phyloP scores from a whole-genome alignment of 2,113 vertebrate species.

The Hucho hucho region DNA sequence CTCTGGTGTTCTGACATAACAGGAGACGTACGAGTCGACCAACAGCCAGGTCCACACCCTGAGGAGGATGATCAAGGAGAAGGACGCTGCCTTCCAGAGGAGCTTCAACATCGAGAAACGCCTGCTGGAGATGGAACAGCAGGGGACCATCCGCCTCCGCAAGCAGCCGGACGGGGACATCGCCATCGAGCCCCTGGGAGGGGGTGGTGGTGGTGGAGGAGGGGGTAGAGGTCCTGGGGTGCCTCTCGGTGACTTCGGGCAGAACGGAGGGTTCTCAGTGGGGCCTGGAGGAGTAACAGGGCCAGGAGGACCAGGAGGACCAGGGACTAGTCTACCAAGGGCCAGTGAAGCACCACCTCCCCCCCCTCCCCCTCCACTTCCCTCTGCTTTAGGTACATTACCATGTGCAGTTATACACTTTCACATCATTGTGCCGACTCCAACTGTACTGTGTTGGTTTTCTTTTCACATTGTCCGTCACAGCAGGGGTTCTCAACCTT shows the following conservation, averaged over 20 bases:
- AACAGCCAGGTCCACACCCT: conserved; percentile 91
- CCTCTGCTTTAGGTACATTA: conserved; percentile 72
- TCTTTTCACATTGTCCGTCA: too few relatives aligned
- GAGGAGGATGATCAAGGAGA: conserved; percentile 89
- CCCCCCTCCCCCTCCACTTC: conserved; percentile 81
- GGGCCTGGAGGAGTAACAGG: conserved; percentile 32
- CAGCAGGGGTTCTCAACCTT: too few relatives aligned
- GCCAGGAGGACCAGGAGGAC: conserved; percentile 10
- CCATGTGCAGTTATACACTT: not conserved
- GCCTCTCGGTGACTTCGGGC: conserved; percentile 49
- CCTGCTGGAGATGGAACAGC: conserved; percentile 74
- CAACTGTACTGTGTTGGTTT: too few relatives aligned
- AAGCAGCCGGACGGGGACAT: conserved; percentile 77
- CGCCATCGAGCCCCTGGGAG: conserved; percentile 65
- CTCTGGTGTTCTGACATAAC: conserved; percentile 42
- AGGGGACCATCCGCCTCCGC: conserved; percentile 72
- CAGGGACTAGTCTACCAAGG: conserved; percentile 60
- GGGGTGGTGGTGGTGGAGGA: conserved; percentile 30
- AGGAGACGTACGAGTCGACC: conserved; percentile 92
- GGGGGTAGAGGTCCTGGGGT: conserved; percentile 31
- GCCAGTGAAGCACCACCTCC: conserved; percentile 68
- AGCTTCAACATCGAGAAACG: conserved; percentile 79
- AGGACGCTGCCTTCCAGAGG: conserved; percentile 88
- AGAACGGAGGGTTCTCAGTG: conserved; percentile 31
- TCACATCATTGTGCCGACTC: not conserved